These are phyloP conservation scores for Gastracanthus pulcherrimus DNA, from an alignment of 2,888 invertebrate species.

Conservation along the genomic window DNA sequence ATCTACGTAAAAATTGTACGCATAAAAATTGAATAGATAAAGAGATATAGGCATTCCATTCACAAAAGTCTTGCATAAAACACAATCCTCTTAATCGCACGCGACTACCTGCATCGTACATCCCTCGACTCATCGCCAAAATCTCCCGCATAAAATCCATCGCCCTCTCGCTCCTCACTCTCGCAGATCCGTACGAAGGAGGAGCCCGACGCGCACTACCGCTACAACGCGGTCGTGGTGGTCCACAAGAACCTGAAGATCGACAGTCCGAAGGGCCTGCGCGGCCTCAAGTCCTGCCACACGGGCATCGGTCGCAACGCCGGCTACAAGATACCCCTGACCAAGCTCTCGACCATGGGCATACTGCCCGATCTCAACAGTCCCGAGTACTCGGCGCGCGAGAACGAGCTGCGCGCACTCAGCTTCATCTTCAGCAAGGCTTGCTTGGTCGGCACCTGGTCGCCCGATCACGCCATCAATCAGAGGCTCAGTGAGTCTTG, in stretches of 20 bases:
- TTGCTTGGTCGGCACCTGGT: slow-evolving; percentile 92
- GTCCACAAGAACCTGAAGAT: slow-evolving; percentile 87
- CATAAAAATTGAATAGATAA: too few species aligned
- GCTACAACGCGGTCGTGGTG: slow-evolving; percentile 90
- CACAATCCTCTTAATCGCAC: too few species aligned
- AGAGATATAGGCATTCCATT: too few species aligned
- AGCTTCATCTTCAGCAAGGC: slow-evolving; percentile 89
- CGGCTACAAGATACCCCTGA: slow-evolving; percentile 90
- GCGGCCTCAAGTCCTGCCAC: slow-evolving; percentile 90
- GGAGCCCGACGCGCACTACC: slow-evolving; percentile 83
- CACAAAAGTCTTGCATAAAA: not conserved
- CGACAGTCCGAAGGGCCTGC: slow-evolving; percentile 83
- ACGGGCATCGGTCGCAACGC: slow-evolving; percentile 93
- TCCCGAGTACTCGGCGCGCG: slow-evolving; percentile 84
- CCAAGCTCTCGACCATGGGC: slow-evolving; percentile 86
- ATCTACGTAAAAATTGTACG: too few species aligned
- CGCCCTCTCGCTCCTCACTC: too few species aligned
- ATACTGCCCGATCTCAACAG: slow-evolving; percentile 85
- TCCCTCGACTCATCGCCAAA: too few species aligned
- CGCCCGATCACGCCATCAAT: slow-evolving; percentile 86
- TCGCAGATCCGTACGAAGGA: slow-evolving; percentile 84
- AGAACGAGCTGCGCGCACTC: slow-evolving; percentile 90
- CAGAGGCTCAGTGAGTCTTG: slow-evolving; percentile 84
- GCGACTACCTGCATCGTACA: too few species aligned
- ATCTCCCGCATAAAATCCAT: too few species aligned